A percentile compares a stretch with the other conserved stretches of the same genome.
Evolutionary conservation across 2,113 vertebrate genomes (phyloP).

Genomic region (Neolamprologus devosi): DNA sequence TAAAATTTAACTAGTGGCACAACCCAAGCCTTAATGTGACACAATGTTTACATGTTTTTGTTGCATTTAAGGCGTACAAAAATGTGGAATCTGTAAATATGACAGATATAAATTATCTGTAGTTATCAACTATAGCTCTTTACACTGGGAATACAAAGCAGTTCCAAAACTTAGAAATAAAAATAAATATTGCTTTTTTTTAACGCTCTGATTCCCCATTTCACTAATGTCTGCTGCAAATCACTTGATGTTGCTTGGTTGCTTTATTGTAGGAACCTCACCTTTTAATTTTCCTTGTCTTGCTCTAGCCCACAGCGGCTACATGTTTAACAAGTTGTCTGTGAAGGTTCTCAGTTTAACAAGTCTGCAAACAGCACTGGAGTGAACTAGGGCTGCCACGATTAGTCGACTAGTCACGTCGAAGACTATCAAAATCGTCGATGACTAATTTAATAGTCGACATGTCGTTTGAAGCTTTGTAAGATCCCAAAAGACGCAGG

Average conservation of each 20-base stretch:
- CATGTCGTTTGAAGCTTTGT: too few relatives aligned
- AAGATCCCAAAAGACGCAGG: too few relatives aligned
- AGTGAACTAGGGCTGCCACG: background rate
- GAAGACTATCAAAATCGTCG: accelerated
- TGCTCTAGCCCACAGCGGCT: background rate
- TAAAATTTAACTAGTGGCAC: background rate
- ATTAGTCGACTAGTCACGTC: too few relatives aligned
- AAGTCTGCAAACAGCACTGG: background rate
- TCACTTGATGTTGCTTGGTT: background rate
- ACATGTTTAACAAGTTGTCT: background rate
- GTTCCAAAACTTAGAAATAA: background rate
- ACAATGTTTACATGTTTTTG: background rate
- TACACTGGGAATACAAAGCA: background rate
- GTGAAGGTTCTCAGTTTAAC: background rate
- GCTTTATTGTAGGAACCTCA: background rate
- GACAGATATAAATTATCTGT: background rate
- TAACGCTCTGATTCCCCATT: background rate
- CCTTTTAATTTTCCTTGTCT: background rate
- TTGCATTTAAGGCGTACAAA: background rate
- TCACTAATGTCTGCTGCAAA: background rate
- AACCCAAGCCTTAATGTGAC: background rate
- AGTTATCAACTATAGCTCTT: background rate
- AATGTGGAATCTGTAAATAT: background rate
- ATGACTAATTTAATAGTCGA: too few relatives aligned
- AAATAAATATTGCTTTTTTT: background rate